Conservation (phyloP, 1,140 invertebrate species). For the Bombus vancouverensis region DNA sequence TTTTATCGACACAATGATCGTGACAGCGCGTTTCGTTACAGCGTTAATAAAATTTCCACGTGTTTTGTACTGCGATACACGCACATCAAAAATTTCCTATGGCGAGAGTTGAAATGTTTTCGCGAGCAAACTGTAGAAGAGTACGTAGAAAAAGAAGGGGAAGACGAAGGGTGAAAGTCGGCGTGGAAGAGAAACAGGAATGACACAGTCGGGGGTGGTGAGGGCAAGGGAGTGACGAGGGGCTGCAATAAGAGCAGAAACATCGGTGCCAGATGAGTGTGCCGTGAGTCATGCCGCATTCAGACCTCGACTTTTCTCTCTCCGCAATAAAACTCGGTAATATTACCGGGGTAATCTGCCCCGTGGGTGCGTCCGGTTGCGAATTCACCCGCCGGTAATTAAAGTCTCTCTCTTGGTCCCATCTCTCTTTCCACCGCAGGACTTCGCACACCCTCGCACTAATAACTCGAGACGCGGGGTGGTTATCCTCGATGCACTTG, state of each 20-base stretch:
- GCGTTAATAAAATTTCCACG: too few species aligned
- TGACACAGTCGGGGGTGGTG: conserved; percentile 29
- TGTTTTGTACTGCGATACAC: too few species aligned
- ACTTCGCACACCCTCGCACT: background rate
- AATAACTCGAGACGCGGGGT: conserved; percentile 41
- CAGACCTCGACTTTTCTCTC: conserved; percentile 61
- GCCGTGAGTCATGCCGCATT: conserved; percentile 68
- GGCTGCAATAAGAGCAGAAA: conserved; percentile 69
- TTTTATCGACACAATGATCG: too few species aligned
- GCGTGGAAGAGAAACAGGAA: background rate
- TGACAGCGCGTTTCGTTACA: too few species aligned
- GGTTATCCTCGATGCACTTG: background rate
- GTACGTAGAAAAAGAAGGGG: too few species aligned
- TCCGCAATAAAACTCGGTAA: conserved; percentile 70
- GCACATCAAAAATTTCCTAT: too few species aligned
- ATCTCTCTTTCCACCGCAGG: background rate
- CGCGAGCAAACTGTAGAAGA: background rate
- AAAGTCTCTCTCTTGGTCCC: conserved; percentile 47
- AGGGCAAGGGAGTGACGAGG: conserved; percentile 48
- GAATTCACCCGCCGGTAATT: conserved; percentile 62
- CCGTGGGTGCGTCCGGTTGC: conserved; percentile 68
- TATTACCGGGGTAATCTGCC: conserved; percentile 71
- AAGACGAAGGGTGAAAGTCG: background rate
- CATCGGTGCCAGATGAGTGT: conserved; percentile 66
- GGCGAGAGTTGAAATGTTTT: background rate